Evolutionary conservation across 2,113 vertebrate genomes (phyloP), one percentile per base, ranked within the genome.

Genomic region (Pterophyllum scalare): DNA sequence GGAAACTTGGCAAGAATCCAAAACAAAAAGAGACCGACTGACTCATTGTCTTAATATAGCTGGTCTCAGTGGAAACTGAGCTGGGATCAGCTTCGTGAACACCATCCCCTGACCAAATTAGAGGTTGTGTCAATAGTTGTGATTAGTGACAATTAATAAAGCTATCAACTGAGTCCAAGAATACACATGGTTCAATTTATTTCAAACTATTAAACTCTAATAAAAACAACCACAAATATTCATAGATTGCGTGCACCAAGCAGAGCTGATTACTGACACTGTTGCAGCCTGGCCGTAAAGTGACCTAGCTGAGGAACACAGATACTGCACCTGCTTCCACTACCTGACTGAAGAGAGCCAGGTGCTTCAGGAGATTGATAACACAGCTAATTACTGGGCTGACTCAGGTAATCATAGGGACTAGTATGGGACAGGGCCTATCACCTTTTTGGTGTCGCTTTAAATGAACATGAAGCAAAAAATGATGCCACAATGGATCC

Each of bases 341-440:
- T 35, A 52, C 6, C 38, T 65, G 76, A 87, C 65, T 75, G 76
- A 85, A 86, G 74, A 75, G 1, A 20, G 19, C 79, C 93, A 93
- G 88, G 85, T 93, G 91, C 64, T 88, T 52, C 26, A 43, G 4
- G 61, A 90, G 85, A 77, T 83, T 84, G 57, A 82, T 58, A 77
- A 59, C 54, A 60, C 40, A 85, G 74, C 28, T 89, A 89, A 93
- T 92, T 62, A 89, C 83, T 61, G 62, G 65, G 35, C 67, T 76
- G 62, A 89, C 81, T 40, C 31, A 38, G 22, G 38, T 93, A 87
- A 94, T 94, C 90, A 91, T 28, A 92, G 82, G 81, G 77, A 82
- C 38, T 54, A 74, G 82, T 75, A 81, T 59, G 61, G 31, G 31
- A 26, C 19, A n/a, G 35, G 74, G 74, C 43, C 79, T 58, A 72